Conservation (phyloP, 2,888 invertebrate species). For the Germaria angustata region DNA sequence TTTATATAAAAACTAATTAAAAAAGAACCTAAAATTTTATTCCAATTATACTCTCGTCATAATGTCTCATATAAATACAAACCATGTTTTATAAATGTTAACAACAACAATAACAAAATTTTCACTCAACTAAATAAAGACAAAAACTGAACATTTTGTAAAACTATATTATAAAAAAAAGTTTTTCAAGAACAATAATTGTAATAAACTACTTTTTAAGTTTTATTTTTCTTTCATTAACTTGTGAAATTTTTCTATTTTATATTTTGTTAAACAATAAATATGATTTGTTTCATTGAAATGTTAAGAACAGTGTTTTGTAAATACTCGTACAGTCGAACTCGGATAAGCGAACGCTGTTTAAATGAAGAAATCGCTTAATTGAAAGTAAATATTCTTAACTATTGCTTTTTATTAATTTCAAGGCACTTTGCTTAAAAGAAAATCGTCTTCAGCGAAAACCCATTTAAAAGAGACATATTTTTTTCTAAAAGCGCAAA, state of each 20-base stretch:
- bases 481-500: too few relatives aligned
- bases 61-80: slow-evolving; percentile 55
- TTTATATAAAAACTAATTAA: not conserved
- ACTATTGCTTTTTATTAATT: too few relatives aligned
- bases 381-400: too few relatives aligned
- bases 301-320: slow-evolving; percentile 19
- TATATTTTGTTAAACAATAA: not conserved
- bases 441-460: too few relatives aligned
- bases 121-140: slow-evolving; percentile 16
- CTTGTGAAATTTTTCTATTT: not conserved
- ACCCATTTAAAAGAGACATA: too few relatives aligned
- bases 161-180: not conserved
- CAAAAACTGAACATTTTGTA: not conserved
- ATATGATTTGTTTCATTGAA: slow-evolving; percentile 2
- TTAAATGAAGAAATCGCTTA: too few relatives aligned
- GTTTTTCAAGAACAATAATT: slow-evolving; percentile 28
- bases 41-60: slow-evolving; percentile 26
- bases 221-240: not conserved
- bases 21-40: slow-evolving; percentile 43
- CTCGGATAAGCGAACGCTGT: too few relatives aligned
- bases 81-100: slow-evolving; percentile 37
- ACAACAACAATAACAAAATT: slow-evolving; percentile 39
- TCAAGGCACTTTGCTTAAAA: too few relatives aligned
- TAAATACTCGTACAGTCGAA: too few relatives aligned
- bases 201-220: slow-evolving; percentile 18